These are phyloP conservation scores for Okamejei kenojei DNA, from an alignment of 2,797 vertebrate species.

Conservation along the genomic window DNA sequence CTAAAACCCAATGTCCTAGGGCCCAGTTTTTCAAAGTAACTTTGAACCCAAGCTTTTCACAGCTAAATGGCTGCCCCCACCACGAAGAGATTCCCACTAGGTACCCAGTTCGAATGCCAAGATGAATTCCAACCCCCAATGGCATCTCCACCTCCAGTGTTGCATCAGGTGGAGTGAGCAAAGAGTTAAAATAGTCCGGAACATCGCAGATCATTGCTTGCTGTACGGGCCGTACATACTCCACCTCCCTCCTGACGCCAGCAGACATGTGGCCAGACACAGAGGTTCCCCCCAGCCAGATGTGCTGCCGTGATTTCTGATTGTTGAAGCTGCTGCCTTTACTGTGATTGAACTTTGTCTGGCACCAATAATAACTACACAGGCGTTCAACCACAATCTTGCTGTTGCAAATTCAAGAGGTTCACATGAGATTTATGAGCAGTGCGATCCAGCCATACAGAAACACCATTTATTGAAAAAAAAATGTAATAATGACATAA, in stretches of 20 bases:
- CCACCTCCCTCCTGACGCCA: too few relatives aligned
- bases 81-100: background rate
- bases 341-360: background rate
- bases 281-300: background rate
- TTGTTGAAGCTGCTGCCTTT: background rate
- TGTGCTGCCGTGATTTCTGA: background rate
- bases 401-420: too few relatives aligned
- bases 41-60: too few relatives aligned
- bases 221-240: too few relatives aligned
- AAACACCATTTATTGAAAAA: background rate
- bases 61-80: background rate
- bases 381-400: too few relatives aligned
- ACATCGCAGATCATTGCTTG: too few relatives aligned
- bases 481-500: background rate
- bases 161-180: background rate
- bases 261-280: too few relatives aligned
- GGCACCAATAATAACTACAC: too few relatives aligned
- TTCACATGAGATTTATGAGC: background rate
- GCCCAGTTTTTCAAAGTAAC: background rate
- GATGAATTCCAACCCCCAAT: background rate
- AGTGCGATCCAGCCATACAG: background rate
- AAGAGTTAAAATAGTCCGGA: too few relatives aligned
- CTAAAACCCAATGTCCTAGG: background rate
- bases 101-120: background rate
- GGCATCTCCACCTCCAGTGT: background rate